phyloP scores from a whole-genome alignment of 2,797 vertebrate genomes.

The Gymnothorax javanicus region DNA sequence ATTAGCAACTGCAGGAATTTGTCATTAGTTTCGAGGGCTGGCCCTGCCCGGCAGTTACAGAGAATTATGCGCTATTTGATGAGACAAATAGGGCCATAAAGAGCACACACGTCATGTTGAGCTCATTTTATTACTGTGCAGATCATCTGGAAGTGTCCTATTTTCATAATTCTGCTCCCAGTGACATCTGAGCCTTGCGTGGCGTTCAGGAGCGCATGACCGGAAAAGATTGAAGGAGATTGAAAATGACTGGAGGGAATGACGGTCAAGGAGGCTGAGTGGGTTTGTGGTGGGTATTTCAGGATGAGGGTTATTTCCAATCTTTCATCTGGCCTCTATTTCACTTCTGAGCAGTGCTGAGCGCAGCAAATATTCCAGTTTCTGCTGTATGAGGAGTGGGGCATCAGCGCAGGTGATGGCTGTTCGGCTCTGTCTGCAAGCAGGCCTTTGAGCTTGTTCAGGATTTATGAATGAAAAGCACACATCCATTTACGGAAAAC shows the following conservation, averaged over 20 bases:
- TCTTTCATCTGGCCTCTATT: not conserved
- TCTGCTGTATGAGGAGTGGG: not conserved
- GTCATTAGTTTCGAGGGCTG: not conserved
- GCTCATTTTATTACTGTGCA: not conserved
- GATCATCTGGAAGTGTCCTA: not conserved
- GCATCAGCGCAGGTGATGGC: not conserved
- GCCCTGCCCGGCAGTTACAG: not conserved
- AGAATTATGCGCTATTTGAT: not conserved
- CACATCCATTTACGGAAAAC: not conserved
- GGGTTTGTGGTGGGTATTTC: not conserved
- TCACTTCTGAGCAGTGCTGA: not conserved
- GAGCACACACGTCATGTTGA: not conserved
- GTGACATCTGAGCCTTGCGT: not conserved
- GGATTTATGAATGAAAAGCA: not conserved
- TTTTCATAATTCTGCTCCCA: not conserved
- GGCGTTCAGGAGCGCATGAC: not conserved
- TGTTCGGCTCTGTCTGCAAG: not conserved
- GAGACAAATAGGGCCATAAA: not conserved
- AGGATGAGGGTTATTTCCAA: constrained; percentile 9
- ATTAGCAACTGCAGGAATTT: not conserved
- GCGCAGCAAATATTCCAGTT: not conserved
- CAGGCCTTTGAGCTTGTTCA: not conserved
- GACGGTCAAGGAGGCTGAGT: not conserved
- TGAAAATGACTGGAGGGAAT: not conserved
- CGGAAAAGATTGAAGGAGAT: not conserved